Evolutionary conservation across 2,113 vertebrate species (phyloP).

Genomic region (Dryoscopus gambensis): DNA sequence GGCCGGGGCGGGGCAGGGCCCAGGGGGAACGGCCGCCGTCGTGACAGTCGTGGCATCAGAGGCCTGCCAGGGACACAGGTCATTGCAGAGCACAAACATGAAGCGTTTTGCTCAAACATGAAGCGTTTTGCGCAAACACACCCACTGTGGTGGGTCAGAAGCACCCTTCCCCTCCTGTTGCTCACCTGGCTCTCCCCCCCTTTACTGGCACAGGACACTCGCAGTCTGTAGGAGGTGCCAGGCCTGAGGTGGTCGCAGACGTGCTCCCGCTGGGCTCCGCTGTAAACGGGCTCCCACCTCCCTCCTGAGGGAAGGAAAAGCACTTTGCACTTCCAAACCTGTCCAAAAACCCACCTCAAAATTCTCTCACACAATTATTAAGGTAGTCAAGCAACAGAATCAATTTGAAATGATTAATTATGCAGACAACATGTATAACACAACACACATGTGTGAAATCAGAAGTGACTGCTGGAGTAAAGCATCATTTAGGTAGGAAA

Average conservation of each 20-base stretch:
- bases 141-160: too few species aligned
- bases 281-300: conserved; percentile 73
- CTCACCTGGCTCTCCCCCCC: conserved; percentile 78
- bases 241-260: conserved; percentile 73
- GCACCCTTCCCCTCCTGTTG: not conserved
- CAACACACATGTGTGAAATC: accelerated
- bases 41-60: conserved; percentile 73
- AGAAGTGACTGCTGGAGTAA: not conserved
- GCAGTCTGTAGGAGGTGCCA: conserved; percentile 72
- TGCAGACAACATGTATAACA: not conserved
- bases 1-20: conserved; percentile 34
- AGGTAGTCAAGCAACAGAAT: not conserved
- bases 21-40: conserved; percentile 70
- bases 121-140: too few species aligned
- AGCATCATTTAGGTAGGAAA: not conserved
- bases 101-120: not conserved
- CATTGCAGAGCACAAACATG: not conserved
- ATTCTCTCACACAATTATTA: not conserved
- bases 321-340: not conserved
- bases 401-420: not conserved
- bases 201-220: conserved; percentile 69
- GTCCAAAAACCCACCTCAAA: not conserved
- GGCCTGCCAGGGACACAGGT: conserved; percentile 41
- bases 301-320: conserved; percentile 51
- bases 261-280: conserved; percentile 68